Percentiles rank a stretch among this genome's conserved stretches.
Evolutionary conservation across 2,113 vertebrate species (phyloP).

Genomic region (Ptyas mucosa): DNA sequence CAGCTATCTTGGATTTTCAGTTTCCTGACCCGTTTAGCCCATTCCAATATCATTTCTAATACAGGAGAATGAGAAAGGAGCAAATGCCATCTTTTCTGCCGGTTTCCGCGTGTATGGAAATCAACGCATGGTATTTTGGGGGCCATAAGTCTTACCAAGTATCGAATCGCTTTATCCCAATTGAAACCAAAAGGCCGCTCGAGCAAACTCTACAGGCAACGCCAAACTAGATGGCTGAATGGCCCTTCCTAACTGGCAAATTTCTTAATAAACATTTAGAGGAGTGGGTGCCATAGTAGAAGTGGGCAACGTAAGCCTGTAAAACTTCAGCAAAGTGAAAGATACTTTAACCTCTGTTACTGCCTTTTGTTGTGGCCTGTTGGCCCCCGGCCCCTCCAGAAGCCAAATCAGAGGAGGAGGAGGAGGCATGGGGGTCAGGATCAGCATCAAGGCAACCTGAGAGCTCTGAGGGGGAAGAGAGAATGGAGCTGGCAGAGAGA

Average conservation of each 20-base stretch:
- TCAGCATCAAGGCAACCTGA: no score
- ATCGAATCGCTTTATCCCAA: neutral
- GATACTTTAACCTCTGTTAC: neutral
- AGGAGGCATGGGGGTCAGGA: no score
- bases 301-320: neutral
- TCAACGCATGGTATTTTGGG: neutral
- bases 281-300: neutral
- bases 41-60: neutral
- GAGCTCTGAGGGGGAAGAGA: no score
- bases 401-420: no score
- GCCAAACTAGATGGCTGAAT: neutral
- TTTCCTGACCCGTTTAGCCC: neutral
- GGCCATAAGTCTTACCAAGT: neutral
- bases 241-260: neutral
- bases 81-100: constrained; percentile 24
- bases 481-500: no score
- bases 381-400: no score
- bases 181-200: neutral
- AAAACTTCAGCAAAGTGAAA: neutral
- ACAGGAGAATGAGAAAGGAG: neutral
- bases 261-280: neutral
- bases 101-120: neutral
- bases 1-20: neutral
- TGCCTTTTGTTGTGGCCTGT: neutral
- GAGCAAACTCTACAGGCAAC: neutral